phyloP scores from a whole-genome alignment of 2,888 invertebrate species.

The Drosophila nr. perissopoda region DNA sequence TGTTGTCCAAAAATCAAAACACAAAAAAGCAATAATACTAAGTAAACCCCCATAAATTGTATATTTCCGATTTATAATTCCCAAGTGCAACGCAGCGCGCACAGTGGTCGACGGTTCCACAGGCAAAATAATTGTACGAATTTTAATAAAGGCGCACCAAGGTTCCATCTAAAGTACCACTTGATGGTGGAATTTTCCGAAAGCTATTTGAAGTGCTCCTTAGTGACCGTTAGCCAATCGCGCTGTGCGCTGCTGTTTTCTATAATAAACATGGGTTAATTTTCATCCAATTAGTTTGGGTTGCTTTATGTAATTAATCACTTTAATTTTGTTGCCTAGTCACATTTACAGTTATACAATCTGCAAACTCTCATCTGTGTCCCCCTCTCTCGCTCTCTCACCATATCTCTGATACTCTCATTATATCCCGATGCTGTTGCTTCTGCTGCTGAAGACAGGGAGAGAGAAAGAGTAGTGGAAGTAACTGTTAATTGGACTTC shows the following conservation, averaged over 20 bases:
- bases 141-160: neutral
- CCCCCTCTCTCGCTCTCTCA: neutral
- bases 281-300: neutral
- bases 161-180: neutral
- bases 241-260: neutral
- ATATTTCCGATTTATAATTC: neutral
- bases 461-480: neutral
- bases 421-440: neutral
- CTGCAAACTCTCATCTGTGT: neutral
- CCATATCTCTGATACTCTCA: neutral
- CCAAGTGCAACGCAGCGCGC: neutral
- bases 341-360: neutral
- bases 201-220: neutral
- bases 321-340: neutral
- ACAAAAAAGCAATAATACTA: neutral
- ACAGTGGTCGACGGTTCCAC: neutral
- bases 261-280: neutral
- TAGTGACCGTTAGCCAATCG: neutral
- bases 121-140: neutral
- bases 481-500: neutral
- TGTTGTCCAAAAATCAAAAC: neutral
- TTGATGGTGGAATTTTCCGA: neutral
- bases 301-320: neutral
- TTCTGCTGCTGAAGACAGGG: too few relatives aligned
- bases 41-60: neutral